phyloP scores from a whole-genome alignment of 2,888 invertebrate genomes.

The Platycnemis pennipes region DNA sequence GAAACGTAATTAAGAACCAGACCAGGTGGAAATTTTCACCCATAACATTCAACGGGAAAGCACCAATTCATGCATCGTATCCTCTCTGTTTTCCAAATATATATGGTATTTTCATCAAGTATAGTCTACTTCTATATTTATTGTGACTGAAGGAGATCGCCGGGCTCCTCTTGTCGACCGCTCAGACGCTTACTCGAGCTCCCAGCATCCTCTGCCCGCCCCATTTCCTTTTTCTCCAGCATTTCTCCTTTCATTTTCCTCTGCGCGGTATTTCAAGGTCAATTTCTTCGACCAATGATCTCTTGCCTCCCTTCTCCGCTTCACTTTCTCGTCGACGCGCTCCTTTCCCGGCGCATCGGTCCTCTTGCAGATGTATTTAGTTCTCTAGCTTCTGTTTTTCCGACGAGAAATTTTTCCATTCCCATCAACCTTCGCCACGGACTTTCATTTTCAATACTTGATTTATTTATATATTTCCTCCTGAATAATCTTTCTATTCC shows the following conservation, averaged over 20 bases:
- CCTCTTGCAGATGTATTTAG: too few species aligned
- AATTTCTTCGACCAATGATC: constrained; percentile 39
- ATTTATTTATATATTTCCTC: too few species aligned
- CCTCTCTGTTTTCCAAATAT: too few species aligned
- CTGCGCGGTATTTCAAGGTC: constrained; percentile 24
- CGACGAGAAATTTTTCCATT: background rate
- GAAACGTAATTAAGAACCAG: too few species aligned
- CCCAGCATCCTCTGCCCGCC: background rate
- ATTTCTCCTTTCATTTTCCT: constrained; percentile 28
- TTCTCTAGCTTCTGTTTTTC: background rate
- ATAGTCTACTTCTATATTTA: background rate
- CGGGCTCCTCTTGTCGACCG: background rate
- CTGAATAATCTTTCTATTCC: too few species aligned
- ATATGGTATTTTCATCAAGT: too few species aligned
- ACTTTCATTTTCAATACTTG: background rate
- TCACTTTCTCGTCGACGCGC: background rate
- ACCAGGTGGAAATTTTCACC: too few species aligned
- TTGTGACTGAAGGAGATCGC: background rate
- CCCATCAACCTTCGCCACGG: background rate
- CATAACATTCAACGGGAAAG: too few species aligned
- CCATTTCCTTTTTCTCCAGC: background rate
- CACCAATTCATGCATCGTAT: too few species aligned
- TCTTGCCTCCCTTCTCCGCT: background rate
- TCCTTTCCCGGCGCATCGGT: background rate
- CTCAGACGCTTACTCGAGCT: background rate